Evolutionary conservation across 2,888 invertebrate species (phyloP).

Genomic region (Agrenia bidenticulata): DNA sequence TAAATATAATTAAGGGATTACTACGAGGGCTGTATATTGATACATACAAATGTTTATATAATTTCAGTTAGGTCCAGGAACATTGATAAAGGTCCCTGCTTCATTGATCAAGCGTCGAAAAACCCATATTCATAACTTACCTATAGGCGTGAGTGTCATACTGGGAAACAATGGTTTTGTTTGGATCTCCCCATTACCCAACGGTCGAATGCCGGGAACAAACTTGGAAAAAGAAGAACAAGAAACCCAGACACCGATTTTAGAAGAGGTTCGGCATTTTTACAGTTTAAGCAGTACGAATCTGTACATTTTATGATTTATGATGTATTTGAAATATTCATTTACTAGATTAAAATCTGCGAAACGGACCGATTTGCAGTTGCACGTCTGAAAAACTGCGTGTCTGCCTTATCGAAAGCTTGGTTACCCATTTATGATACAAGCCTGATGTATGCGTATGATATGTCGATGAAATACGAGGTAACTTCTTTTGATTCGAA

Average conservation of each 20-base stretch:
- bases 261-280: constrained; percentile 63
- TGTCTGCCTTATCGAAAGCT: constrained; percentile 79
- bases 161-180: constrained; percentile 95
- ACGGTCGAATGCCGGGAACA: constrained; percentile 52
- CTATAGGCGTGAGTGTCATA: constrained; percentile 87
- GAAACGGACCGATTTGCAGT: constrained; percentile 79
- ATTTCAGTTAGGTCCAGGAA: constrained; percentile 75
- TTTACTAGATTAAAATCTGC: constrained; percentile 64
- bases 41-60: neutral
- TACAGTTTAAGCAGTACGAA: too few relatives aligned
- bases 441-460: constrained; percentile 85
- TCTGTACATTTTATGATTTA: neutral
- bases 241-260: constrained; percentile 71
- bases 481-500: too few relatives aligned
- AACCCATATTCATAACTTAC: constrained; percentile 91
- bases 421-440: constrained; percentile 91
- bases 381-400: constrained; percentile 83
- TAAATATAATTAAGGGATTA: neutral
- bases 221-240: constrained; percentile 60
- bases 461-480: constrained; percentile 79
- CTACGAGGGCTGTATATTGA: neutral
- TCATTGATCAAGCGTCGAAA: constrained; percentile 89
- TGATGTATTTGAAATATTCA: neutral
- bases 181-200: constrained; percentile 47
- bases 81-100: constrained; percentile 85